Conservation (phyloP, 2,797 vertebrate species). For the Eurystomus glaucurus region DNA sequence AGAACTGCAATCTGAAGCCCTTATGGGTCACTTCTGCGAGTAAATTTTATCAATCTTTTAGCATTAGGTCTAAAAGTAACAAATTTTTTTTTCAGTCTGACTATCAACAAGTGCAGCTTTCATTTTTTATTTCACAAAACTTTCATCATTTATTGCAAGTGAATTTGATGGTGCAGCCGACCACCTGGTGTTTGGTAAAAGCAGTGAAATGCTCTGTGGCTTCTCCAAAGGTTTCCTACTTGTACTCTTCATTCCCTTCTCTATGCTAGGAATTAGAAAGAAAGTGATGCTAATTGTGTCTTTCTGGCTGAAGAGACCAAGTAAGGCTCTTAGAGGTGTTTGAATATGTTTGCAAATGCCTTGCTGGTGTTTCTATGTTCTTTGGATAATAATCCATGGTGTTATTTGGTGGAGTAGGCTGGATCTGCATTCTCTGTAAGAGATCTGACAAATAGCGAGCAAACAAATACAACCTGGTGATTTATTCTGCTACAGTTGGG, state of each 20-base stretch:
- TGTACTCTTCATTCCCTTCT: neutral
- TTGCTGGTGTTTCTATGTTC: neutral
- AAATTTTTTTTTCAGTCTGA: neutral
- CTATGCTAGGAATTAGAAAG: neutral
- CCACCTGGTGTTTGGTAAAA: neutral
- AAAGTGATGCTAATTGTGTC: neutral
- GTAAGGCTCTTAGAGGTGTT: neutral
- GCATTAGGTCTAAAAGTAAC: neutral
- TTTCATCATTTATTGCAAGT: neutral
- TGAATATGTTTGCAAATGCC: neutral
- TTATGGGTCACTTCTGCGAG: neutral
- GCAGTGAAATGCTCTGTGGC: neutral
- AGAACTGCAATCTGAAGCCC: neutral
- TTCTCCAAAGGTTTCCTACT: neutral
- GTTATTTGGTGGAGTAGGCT: neutral
- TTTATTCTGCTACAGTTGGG: neutral
- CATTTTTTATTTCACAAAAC: neutral
- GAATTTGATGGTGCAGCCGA: neutral
- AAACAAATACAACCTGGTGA: neutral
- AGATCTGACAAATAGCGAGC: neutral
- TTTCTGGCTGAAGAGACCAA: neutral
- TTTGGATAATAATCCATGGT: neutral
- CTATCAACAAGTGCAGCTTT: neutral
- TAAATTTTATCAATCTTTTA: neutral
- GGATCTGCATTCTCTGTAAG: neutral